Evolutionary conservation across 2,888 invertebrate genomes (phyloP).

Genomic region (Caenorhabditis wallacei): DNA sequence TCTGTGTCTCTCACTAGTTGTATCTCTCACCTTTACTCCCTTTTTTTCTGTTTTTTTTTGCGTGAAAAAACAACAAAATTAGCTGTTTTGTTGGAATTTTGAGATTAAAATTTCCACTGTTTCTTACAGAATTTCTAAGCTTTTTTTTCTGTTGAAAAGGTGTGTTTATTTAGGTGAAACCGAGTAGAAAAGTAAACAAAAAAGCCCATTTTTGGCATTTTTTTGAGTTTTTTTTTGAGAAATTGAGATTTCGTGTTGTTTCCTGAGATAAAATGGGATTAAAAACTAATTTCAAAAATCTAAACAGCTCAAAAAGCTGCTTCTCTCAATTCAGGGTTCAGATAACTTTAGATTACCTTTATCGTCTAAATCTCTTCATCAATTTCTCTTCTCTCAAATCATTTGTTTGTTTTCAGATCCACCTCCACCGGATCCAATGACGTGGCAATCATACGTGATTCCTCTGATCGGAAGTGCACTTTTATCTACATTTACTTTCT

Average conservation of each 20-base stretch:
- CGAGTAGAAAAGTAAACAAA: background rate
- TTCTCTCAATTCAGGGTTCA: too few species aligned
- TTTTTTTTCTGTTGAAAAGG: background rate
- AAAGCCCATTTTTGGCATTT: background rate
- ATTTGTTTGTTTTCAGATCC: slow-evolving; percentile 35
- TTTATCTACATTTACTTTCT: slow-evolving; percentile 70
- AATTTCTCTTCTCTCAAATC: background rate
- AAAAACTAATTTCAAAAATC: too few species aligned
- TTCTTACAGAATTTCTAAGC: background rate
- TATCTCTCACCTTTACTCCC: slow-evolving; percentile 24
- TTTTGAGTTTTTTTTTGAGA: background rate
- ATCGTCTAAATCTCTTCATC: background rate
- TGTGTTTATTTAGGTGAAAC: background rate
- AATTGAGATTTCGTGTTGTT: background rate
- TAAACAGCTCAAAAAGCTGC: too few species aligned
- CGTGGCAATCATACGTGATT: slow-evolving; percentile 76
- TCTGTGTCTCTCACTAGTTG: slow-evolving; percentile 23
- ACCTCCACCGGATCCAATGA: slow-evolving; percentile 64
- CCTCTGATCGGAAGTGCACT: slow-evolving; percentile 75
- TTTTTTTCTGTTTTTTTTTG: slow-evolving; percentile 17
- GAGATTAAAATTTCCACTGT: background rate
- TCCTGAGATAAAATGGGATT: too few species aligned
- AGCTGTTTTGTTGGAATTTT: slow-evolving; percentile 1
- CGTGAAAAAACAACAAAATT: background rate
- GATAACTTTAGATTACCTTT: too few species aligned